Evolutionary conservation across 2,888 invertebrate species (phyloP).

Genomic region (Caenorhabditis japonica): DNA sequence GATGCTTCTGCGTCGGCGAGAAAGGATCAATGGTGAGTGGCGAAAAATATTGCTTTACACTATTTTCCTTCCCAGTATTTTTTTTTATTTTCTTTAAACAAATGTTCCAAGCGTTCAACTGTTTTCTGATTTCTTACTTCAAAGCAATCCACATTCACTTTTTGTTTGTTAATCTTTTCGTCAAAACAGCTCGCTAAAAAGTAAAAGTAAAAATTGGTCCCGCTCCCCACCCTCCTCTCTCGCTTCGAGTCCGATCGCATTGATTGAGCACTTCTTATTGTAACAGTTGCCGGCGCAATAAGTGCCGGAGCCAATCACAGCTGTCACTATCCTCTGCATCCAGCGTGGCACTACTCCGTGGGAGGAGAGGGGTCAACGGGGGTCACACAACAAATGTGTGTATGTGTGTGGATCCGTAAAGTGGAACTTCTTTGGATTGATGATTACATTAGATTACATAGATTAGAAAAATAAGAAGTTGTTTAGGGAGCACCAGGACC

Average conservation of each 20-base stretch:
- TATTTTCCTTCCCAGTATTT: neutral
- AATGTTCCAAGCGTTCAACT: neutral
- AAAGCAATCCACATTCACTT: too few species aligned
- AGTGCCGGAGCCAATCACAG: constrained; percentile 10
- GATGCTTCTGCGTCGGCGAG: constrained; percentile 77
- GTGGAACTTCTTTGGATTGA: too few species aligned
- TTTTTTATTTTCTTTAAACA: constrained; percentile 2
- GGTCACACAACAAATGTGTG: constrained; percentile 41
- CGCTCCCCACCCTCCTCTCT: constrained; percentile 5
- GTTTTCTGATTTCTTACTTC: too few species aligned
- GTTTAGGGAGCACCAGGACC: constrained; percentile 82
- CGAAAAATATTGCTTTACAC: neutral
- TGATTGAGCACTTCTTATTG: constrained; percentile 36
- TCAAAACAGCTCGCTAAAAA: too few species aligned
- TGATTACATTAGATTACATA: neutral
- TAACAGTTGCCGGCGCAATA: constrained; percentile 28
- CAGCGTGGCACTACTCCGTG: constrained; percentile 40
- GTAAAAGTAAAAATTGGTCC: too few species aligned
- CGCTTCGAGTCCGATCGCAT: constrained; percentile 11
- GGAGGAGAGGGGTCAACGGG: constrained; percentile 43
- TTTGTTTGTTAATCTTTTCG: too few species aligned
- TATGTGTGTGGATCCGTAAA: too few species aligned
- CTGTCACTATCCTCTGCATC: constrained; percentile 41
- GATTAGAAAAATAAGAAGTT: neutral
- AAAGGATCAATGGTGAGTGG: constrained; percentile 76